Evolutionary conservation across 2,888 invertebrate genomes (phyloP).

Genomic region (Magallana nippona): DNA sequence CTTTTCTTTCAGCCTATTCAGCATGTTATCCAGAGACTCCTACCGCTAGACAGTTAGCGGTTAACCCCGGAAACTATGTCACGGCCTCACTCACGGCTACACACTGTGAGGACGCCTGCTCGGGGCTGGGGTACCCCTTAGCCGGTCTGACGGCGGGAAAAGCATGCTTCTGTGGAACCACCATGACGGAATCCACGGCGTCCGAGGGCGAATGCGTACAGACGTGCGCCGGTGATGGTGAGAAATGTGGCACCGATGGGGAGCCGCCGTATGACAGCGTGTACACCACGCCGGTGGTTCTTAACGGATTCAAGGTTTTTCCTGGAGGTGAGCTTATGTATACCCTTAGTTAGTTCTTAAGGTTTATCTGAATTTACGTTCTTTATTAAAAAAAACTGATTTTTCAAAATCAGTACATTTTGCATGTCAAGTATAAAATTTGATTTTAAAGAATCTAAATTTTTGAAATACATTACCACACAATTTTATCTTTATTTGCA

Average conservation of each 20-base stretch:
- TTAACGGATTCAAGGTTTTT: not conserved
- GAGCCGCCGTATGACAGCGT: constrained; percentile 5
- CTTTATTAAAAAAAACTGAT: too few species aligned
- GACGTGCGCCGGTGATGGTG: not conserved
- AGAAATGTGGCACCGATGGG: not conserved
- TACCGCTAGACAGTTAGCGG: not conserved
- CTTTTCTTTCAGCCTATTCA: not conserved
- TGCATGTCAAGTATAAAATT: too few species aligned
- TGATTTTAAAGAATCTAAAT: too few species aligned
- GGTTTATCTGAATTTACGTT: not conserved
- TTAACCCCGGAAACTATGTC: constrained; percentile 1
- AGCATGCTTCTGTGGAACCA: not conserved
- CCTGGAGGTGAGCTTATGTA: not conserved
- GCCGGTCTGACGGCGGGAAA: constrained; percentile 14
- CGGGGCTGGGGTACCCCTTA: not conserved
- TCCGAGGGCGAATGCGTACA: not conserved
- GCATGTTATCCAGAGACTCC: constrained; percentile 4
- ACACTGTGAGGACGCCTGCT: not conserved
- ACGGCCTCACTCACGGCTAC: not conserved
- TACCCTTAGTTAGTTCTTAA: not conserved
- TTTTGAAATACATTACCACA: too few species aligned
- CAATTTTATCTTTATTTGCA: too few species aligned
- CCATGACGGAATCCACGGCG: not conserved
- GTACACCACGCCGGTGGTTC: not conserved
- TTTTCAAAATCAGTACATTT: too few species aligned